These are phyloP conservation scores for Cerceris rybyensis DNA, from an alignment of 2,888 invertebrate species.

Conservation along the genomic window DNA sequence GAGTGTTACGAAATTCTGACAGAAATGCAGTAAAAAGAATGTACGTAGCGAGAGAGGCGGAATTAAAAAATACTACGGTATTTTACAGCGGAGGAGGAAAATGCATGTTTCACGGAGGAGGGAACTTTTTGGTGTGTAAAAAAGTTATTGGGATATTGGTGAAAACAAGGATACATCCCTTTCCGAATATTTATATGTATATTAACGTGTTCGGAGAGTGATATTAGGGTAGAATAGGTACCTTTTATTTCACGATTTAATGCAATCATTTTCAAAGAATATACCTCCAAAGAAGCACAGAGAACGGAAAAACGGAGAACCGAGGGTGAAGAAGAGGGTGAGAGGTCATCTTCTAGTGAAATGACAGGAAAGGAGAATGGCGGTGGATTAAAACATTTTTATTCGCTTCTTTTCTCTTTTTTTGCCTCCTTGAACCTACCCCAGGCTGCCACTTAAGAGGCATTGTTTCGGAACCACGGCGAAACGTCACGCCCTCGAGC, in stretches of 20 bases:
- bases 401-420: constrained; percentile 37
- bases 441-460: constrained; percentile 63
- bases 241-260: constrained; percentile 58
- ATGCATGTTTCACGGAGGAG: background rate
- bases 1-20: background rate
- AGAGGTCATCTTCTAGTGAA: constrained; percentile 37
- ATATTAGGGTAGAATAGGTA: constrained; percentile 37
- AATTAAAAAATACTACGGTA: background rate
- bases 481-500: constrained; percentile 19
- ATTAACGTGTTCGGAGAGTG: constrained; percentile 32
- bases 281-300: constrained; percentile 6
- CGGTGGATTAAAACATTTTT: constrained; percentile 63
- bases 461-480: constrained; percentile 65
- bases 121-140: constrained; percentile 1
- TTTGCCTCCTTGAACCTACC: constrained; percentile 30
- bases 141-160: constrained; percentile 33
- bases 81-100: background rate
- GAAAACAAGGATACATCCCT: constrained; percentile 16
- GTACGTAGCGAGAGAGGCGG: background rate
- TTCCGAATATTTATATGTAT: constrained; percentile 40
- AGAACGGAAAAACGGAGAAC: constrained; percentile 21
- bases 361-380: constrained; percentile 10
- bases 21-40: background rate
- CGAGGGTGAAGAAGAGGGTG: constrained; percentile 7
- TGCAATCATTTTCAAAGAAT: constrained; percentile 53